Evolutionary conservation across 2,888 invertebrate species (phyloP), one percentile per base, ranked within the genome.

Genomic region (Griposia aprilina): DNA sequence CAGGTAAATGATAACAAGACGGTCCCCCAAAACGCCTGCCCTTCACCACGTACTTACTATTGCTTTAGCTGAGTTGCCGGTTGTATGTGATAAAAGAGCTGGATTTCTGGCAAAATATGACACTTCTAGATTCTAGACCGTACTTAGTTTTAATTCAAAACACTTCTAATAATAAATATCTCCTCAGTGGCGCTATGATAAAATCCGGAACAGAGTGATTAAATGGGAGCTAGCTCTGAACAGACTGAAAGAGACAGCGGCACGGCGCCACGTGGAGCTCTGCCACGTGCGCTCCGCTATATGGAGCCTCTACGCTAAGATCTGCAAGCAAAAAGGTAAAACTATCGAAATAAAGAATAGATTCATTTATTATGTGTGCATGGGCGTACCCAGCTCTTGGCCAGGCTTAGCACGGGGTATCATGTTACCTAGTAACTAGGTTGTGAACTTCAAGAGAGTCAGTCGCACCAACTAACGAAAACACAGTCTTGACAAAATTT

Each of bases 251-350:
- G 97, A 97, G 80, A 97, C 97, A 0, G 97, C 97, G 0, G 97
- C 97, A 0, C 92, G 91, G 20, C 96, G 97, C 13, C 97, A 97
- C 89, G 95, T 97, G 78, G 97, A 97, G 76, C 91, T 97, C n/a
- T 96, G 97, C 68, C 96, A 97, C 90, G 97, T 98, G 17, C 94
- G 96, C 57, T 92, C 96, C 0, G 97, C 97, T 52, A 97, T 97
- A 66, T 97, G 97, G 97, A 97, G 97, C 81, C 94, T 98, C 23
- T 98, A 98, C 93, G 95, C 96, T 71, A 97, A 97, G 93, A 97
- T 98, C 85, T 97, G 97, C 92, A 95, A 95, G 84, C 97, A 97
- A 81, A 97, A 97, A 90, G 97, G 85, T 76, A 76, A 48, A 36
- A 48, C 41, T 52, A 23, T 26, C 6, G 30, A n/a, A 26, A 48